Conservation (phyloP, 2,888 invertebrate species). For the Bembecia ichneumoniformis region DNA sequence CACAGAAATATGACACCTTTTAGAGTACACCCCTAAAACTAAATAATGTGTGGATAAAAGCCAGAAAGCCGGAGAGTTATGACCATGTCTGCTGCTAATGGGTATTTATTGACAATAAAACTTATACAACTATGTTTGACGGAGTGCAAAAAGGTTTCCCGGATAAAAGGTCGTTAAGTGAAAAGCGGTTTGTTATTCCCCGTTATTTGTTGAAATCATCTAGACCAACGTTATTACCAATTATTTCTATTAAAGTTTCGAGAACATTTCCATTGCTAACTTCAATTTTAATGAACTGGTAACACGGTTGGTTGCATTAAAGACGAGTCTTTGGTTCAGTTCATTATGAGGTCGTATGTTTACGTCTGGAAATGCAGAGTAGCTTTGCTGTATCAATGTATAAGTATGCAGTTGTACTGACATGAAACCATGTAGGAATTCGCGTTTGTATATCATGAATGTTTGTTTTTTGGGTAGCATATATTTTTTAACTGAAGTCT, state of each 20-base stretch:
- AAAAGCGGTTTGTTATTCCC: background rate
- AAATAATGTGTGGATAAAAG: slow-evolving; percentile 40
- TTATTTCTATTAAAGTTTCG: background rate
- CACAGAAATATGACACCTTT: no score
- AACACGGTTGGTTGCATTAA: background rate
- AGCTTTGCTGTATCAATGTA: no score
- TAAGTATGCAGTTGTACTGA: no score
- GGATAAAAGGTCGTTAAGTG: slow-evolving; percentile 4
- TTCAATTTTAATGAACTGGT: background rate
- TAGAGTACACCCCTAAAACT: slow-evolving; percentile 9
- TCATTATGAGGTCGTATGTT: background rate
- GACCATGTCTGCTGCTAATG: slow-evolving; percentile 32
- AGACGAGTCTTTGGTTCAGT: background rate
- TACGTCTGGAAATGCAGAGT: no score
- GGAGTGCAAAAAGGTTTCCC: slow-evolving; percentile 10
- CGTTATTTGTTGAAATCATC: background rate
- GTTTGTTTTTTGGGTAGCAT: no score
- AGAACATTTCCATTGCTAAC: background rate
- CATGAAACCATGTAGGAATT: no score
- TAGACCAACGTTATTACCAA: background rate
- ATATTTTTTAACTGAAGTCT: no score
- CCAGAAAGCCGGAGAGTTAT: slow-evolving; percentile 34
- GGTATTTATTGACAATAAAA: slow-evolving; percentile 44
- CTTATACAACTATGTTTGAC: slow-evolving; percentile 17
- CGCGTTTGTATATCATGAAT: no score